These are phyloP conservation scores for Nomada flava DNA, from an alignment of 2,888 invertebrate genomes.

Conservation along the genomic window DNA sequence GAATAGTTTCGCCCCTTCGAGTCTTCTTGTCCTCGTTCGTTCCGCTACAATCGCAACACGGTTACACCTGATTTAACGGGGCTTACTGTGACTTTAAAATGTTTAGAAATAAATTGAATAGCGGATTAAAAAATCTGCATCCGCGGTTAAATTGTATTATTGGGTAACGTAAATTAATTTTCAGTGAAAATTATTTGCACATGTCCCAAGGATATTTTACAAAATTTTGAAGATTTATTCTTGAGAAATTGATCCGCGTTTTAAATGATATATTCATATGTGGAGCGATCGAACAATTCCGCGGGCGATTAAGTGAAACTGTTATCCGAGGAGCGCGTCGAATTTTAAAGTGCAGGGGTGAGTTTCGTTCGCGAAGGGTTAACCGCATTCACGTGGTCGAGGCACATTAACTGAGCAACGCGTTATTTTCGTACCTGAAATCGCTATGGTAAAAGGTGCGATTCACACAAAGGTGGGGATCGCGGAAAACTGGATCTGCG, in stretches of 20 bases:
- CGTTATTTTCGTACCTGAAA: conserved; percentile 35
- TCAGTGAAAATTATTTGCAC: no score
- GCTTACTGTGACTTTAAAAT: no score
- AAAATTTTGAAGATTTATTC: no score
- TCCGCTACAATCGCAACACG: conserved; percentile 17
- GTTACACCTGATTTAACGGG: background rate
- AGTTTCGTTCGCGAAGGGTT: background rate
- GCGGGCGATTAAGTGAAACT: no score
- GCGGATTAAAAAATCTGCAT: no score
- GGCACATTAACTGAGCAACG: conserved; percentile 6
- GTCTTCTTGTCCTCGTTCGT: background rate
- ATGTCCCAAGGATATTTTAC: no score
- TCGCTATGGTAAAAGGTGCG: conserved; percentile 70
- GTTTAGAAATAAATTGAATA: background rate
- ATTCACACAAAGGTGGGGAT: conserved; percentile 73
- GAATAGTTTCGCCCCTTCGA: conserved; percentile 52
- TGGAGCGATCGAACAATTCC: no score
- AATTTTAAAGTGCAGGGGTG: background rate
- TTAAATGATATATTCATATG: no score
- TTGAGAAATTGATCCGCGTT: no score
- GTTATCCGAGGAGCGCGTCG: background rate
- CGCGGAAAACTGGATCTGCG: conserved; percentile 78
- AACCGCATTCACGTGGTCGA: background rate
- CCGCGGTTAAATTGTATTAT: no score
- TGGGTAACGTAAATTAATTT: no score